Conservation (phyloP, 1,140 invertebrate species). For the Hyles euphorbiae region DNA sequence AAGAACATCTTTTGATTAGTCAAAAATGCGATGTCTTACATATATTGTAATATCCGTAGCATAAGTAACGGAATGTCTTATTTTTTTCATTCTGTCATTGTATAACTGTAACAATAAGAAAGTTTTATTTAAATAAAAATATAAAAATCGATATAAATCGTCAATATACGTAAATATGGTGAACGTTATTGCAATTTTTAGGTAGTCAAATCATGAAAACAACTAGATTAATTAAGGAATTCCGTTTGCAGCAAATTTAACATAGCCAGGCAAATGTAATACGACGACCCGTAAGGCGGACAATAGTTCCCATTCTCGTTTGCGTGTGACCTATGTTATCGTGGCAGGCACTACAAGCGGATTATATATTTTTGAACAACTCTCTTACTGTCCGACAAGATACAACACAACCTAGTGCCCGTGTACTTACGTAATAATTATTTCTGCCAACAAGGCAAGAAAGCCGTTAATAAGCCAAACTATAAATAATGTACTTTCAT, state of each 20-base stretch:
- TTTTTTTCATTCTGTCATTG: too few species aligned
- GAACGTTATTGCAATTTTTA: too few species aligned
- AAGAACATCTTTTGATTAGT: too few species aligned
- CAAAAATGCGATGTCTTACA: too few species aligned
- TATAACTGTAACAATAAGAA: too few species aligned
- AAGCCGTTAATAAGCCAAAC: conserved; percentile 10
- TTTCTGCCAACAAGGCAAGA: conserved; percentile 1
- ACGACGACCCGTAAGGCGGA: not conserved
- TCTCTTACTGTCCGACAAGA: not conserved
- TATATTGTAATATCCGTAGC: too few species aligned
- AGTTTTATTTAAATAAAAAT: too few species aligned
- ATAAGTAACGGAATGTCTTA: too few species aligned
- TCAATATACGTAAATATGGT: too few species aligned
- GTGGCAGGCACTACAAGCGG: conserved; percentile 1
- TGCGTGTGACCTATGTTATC: conserved; percentile 1
- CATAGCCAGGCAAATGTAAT: not conserved
- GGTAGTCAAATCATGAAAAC: too few species aligned
- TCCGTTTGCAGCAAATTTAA: not conserved
- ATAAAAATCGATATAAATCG: too few species aligned
- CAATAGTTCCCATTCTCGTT: not conserved
- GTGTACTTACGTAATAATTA: conserved; percentile 10
- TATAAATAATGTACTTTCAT: conserved; percentile 10
- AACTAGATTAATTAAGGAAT: too few species aligned
- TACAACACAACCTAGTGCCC: not conserved
- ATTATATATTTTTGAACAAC: conserved; percentile 2